A percentile compares a stretch with the other conserved stretches of the same genome.
These are phyloP conservation scores for Neotoma lepida DNA, from an alignment of 2,113 vertebrate genomes.

Conservation along the genomic window DNA sequence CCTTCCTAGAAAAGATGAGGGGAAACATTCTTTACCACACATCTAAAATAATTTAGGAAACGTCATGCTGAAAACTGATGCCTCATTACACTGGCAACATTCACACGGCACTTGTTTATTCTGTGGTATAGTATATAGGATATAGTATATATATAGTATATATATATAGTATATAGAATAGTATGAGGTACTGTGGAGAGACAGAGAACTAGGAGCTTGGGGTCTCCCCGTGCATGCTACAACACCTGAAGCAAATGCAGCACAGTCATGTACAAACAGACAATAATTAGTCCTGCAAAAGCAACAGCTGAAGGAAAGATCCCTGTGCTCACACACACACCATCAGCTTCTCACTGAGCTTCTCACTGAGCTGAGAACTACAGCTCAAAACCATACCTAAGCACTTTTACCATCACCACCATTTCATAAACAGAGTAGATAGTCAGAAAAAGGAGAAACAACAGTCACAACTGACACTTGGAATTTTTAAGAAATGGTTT, in stretches of 20 bases:
- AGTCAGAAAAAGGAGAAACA: not conserved
- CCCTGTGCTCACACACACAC: not conserved
- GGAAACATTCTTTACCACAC: constrained; percentile 9
- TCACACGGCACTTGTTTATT: not conserved
- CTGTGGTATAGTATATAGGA: too few species aligned
- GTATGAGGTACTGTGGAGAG: not conserved
- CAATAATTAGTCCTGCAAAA: not conserved
- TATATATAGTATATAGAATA: too few species aligned
- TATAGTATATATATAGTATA: too few species aligned
- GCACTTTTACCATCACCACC: not conserved
- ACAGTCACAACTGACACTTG: not conserved
- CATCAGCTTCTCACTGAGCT: not conserved
- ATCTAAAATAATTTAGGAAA: constrained; percentile 57
- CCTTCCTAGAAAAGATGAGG: constrained; percentile 66
- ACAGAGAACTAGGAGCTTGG: not conserved
- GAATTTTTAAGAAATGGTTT: not conserved
- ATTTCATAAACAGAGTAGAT: not conserved
- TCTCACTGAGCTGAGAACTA: not conserved
- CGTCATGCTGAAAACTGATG: constrained; percentile 29
- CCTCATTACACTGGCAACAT: not conserved
- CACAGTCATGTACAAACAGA: not conserved
- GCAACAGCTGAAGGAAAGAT: not conserved
- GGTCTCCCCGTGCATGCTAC: not conserved
- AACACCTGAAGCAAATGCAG: not conserved
- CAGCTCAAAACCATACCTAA: constrained; percentile 33